phyloP scores from a whole-genome alignment of 2,888 invertebrate species.

The Eudasyphora cyanicolor region DNA sequence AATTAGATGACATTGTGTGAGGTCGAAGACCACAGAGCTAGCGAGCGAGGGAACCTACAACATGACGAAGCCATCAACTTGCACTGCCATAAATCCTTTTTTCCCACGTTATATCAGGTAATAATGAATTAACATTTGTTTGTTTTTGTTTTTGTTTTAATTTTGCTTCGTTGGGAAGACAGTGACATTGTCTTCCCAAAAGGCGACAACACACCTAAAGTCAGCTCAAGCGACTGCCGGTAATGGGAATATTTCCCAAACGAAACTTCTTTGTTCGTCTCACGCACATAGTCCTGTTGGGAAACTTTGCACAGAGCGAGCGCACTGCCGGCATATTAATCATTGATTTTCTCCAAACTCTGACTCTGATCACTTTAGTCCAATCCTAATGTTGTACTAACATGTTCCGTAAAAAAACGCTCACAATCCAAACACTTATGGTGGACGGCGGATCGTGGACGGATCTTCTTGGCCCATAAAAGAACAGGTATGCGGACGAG shows the following conservation, averaged over 20 bases:
- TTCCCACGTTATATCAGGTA: slow-evolving; percentile 62
- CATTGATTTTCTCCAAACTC: slow-evolving; percentile 3
- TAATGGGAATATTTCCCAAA: slow-evolving; percentile 7
- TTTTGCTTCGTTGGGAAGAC: too few relatives aligned
- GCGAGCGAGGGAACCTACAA: too few relatives aligned
- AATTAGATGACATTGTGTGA: background rate
- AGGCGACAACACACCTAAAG: background rate
- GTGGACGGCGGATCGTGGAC: too few relatives aligned
- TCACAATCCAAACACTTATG: slow-evolving; percentile 22
- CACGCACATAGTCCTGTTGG: slow-evolving; percentile 63
- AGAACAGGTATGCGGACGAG: slow-evolving; percentile 39
- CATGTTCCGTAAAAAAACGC: background rate
- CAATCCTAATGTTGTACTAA: background rate
- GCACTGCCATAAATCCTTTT: slow-evolving; percentile 50
- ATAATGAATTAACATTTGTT: slow-evolving; percentile 27
- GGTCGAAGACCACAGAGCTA: background rate
- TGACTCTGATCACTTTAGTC: background rate
- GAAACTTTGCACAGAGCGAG: slow-evolving; percentile 53
- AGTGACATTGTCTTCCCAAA: background rate
- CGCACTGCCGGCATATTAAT: slow-evolving; percentile 52
- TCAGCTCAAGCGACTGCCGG: background rate
- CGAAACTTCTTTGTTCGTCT: slow-evolving; percentile 43
- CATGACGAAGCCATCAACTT: background rate
- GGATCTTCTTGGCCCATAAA: slow-evolving; percentile 42
- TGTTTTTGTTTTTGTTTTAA: background rate